Evolutionary conservation across 2,888 invertebrate species (phyloP), one percentile per base, ranked within the genome.

Genomic region (Stenchaetothrips biformis): DNA sequence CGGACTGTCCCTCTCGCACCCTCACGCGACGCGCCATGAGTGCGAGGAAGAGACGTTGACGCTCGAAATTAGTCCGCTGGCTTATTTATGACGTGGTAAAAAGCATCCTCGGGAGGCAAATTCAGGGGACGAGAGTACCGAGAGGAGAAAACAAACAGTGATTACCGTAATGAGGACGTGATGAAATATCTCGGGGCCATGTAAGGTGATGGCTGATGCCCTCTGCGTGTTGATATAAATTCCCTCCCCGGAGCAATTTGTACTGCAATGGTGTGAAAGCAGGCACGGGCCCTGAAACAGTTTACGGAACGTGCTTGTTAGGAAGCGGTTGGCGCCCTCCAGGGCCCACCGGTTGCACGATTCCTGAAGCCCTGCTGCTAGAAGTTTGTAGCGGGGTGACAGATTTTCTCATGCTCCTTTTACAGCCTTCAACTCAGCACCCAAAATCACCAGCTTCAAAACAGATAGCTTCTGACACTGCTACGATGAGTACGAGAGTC

Each of bases 101-200:
- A 25, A 25, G 21, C 67, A 8, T 59, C 59, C 59, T 59, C 59
- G 6, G 59, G 59, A 18, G 59, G 59, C 59, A 59, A 59, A 59
- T 59, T 59, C 59, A 6, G 59, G 59, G 59, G 13, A 59, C 8
- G 53, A 2, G 67, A 59, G 59, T 59, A 59, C 16, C 59, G 59
- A 59, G 59, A 18, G 59, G 18, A 59, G 59, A 74, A 74, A 74
- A 74, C 67, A 74, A 74, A 74, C 67, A 74, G 67, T 21, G 67
- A 74, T 74, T 74, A 74, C 67, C 67, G 67, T 74, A 74, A 74
- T 74, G 67, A 74, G 11, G 25, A 74, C 67, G 21, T 59, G 59
- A 59, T 59, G 59, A 59, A 59, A 59, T 59, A 18, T 59, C 59
- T 59, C 18, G 59, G 13, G 59, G 59, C 59, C 18, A 59, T 59